Base-by-base conservation (phyloP, 2,888 invertebrate species). In the Conistra vaccinii region DNA sequence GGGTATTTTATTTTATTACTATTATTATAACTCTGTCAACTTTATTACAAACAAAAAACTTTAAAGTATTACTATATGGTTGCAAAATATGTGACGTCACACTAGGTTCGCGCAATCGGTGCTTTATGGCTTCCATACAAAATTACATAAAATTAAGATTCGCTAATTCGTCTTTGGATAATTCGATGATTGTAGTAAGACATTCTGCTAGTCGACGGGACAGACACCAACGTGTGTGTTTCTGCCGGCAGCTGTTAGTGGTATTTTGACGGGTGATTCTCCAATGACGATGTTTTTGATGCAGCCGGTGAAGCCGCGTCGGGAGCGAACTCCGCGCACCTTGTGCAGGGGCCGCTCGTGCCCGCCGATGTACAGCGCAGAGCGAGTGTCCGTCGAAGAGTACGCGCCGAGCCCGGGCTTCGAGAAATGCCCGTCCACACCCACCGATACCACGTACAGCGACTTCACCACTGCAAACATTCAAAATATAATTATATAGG, bases 281-380 rank as follows among this genome's bases (percentile, higher is more conserved):
- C 92, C 92, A 65, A 98, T 97, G 69, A 96, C 92, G 4, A 98
- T 96, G 90, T 98, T 98, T 69, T 96, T 97, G 63, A 99, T 97
- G 91, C 99, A 98, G 35, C 99, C 98, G 55, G 98, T 97, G 93
- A 97, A 99, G 17, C 98, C 97, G 42, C 97, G 97, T 23, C 97
- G 96, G 0, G 98, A 98, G 57, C 97, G 97, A 6, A 98, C 97
- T 3, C 99, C 99, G 48, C 97, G 95, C 29, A 96, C 89, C 73
- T 89, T 92, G 71, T 88, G 78, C 10, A 95, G 84, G 0, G 92
- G 86, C 0, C 92, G 88, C 85, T 94, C 94, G 93, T 99, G 98
- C 0, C 99, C 99, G 32, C 99, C 99, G 88, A 99, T 97, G 94
- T 98, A 99, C 51, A 99, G 96, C 0, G 99, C 98, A 80, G 98